Percentiles rank a stretch among this genome's conserved stretches.
These are phyloP conservation scores for Agrilus mali DNA, from an alignment of 2,888 invertebrate species.

Conservation along the genomic window DNA sequence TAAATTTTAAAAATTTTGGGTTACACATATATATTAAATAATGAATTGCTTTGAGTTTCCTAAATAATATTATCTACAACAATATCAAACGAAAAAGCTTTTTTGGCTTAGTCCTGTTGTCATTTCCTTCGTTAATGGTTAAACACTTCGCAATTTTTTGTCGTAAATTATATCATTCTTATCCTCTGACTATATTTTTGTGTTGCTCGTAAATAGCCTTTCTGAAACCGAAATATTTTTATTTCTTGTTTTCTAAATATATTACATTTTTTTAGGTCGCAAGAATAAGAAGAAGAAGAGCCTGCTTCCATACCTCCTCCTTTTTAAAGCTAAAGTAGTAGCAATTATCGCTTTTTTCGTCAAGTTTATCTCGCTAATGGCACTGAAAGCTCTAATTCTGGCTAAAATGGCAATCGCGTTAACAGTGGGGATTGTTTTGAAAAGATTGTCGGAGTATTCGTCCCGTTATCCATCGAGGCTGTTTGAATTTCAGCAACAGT, in stretches of 20 bases:
- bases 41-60: no score
- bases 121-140: no score
- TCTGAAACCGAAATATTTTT: background rate
- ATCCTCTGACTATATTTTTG: no score
- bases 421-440: constrained; percentile 57
- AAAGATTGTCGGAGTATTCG: constrained; percentile 50
- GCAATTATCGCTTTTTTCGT: constrained; percentile 66
- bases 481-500: no score
- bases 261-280: constrained; percentile 43
- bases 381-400: constrained; percentile 72
- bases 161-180: no score
- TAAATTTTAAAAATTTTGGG: no score
- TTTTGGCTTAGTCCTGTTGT: no score
- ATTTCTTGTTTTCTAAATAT: background rate
- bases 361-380: constrained; percentile 63
- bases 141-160: no score
- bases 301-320: constrained; percentile 61
- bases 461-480: no score
- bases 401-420: constrained; percentile 74
- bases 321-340: constrained; percentile 68
- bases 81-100: no score
- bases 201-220: background rate
- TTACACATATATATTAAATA: no score
- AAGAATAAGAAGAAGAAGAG: constrained; percentile 71
- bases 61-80: no score